These are phyloP conservation scores for Pissodes strobi DNA, from an alignment of 1,140 invertebrate species.

Conservation along the genomic window DNA sequence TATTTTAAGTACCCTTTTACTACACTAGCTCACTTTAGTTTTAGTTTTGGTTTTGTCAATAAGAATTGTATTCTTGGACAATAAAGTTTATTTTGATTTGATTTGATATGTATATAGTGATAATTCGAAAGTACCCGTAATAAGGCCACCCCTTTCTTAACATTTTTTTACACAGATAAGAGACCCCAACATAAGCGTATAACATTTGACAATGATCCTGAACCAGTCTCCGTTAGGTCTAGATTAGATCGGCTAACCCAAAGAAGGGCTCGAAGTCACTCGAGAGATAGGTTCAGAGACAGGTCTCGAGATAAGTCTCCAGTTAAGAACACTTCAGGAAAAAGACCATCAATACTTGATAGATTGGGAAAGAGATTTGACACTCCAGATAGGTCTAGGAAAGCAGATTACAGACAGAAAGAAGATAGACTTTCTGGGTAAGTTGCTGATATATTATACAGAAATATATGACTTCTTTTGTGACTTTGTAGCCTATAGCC, in stretches of 20 bases:
- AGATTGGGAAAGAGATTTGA: conserved; percentile 39
- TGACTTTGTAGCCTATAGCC: too few species aligned
- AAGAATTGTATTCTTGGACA: too few species aligned
- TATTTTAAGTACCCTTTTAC: too few species aligned
- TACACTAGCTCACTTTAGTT: too few species aligned
- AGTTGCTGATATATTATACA: not conserved
- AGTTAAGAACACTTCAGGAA: conserved; percentile 3
- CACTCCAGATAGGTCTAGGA: conserved; percentile 25
- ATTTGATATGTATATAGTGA: too few species aligned
- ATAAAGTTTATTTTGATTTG: too few species aligned
- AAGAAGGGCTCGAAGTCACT: not conserved
- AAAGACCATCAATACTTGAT: conserved; percentile 43
- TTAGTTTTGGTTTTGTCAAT: too few species aligned
- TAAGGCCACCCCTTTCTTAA: too few species aligned
- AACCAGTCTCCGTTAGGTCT: not conserved
- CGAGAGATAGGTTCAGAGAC: conserved; percentile 7
- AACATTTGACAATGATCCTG: conserved; percentile 34
- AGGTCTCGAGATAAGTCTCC: conserved; percentile 10
- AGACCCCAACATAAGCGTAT: conserved; percentile 43
- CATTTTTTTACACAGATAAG: not conserved
- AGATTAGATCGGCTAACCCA: conserved; percentile 41
- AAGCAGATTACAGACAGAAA: conserved; percentile 35
- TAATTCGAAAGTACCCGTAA: too few species aligned
- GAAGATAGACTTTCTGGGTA: conserved; percentile 21
- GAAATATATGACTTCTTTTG: too few species aligned